Evolutionary conservation across 2,113 vertebrate species (phyloP).

Genomic region (Melanerpes formicivorus): DNA sequence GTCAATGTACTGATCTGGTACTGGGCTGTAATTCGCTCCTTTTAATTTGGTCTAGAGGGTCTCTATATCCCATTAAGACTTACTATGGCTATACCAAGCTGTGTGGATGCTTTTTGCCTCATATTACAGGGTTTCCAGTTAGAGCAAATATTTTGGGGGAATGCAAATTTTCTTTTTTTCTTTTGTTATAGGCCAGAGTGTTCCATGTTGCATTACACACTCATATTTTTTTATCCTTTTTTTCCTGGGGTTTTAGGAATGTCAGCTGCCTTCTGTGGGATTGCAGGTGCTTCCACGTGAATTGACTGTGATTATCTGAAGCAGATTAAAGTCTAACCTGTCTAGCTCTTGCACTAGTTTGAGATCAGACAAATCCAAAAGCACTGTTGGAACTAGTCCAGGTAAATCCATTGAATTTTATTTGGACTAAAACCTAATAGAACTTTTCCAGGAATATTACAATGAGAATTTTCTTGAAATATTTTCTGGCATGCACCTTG

Average conservation of each 20-base stretch:
- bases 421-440: not conserved
- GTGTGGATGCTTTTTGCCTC: not conserved
- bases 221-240: not conserved
- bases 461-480: not conserved
- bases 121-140: not conserved
- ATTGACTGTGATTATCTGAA: conserved; percentile 9
- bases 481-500: not conserved
- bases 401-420: conserved; percentile 15
- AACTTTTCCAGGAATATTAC: not conserved
- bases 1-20: not conserved
- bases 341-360: not conserved
- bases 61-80: not conserved
- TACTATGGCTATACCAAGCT: not conserved
- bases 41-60: not conserved
- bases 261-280: not conserved
- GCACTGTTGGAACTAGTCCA: not conserved
- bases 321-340: conserved; percentile 16
- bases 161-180: not conserved
- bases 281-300: not conserved
- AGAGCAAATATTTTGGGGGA: not conserved
- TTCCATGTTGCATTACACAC: not conserved
- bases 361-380: conserved; percentile 15
- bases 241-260: not conserved
- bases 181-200: not conserved
- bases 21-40: not conserved